A percentile compares a stretch with the other conserved stretches of the same genome.
Conservation (phyloP, 2,113 vertebrate genomes). For the Oxyruncus cristatus region DNA sequence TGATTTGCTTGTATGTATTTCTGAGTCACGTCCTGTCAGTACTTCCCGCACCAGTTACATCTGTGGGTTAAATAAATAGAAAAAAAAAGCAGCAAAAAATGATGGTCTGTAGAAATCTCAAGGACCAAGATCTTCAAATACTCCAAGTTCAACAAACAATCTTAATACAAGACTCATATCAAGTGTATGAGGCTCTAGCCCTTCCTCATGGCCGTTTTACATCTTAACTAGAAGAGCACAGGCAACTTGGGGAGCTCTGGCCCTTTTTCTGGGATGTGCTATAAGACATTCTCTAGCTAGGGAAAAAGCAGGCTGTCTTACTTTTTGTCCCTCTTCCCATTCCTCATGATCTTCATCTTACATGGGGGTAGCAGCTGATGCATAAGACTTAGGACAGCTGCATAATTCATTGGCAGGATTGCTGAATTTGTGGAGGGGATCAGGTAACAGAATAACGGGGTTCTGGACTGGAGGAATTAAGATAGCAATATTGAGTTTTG, state of each 20-base stretch:
- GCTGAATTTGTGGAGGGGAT: conserved; percentile 2
- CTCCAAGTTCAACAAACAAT: neutral
- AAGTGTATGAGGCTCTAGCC: neutral
- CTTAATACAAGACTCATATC: neutral
- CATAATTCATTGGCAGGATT: conserved; percentile 11
- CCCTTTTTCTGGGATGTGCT: neutral
- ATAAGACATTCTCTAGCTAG: neutral
- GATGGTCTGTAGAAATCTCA: neutral
- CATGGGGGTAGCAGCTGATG: neutral
- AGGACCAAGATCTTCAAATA: neutral
- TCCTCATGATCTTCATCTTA: neutral
- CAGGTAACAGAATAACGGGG: neutral
- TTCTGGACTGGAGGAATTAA: conserved; percentile 22
- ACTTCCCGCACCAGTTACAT: neutral
- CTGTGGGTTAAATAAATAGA: neutral
- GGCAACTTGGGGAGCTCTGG: neutral
- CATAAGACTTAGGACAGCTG: conserved; percentile 12
- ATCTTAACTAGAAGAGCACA: neutral
- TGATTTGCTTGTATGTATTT: neutral
- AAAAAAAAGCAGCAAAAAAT: neutral
- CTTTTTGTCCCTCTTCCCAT: neutral
- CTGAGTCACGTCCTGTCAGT: conserved; percentile 38
- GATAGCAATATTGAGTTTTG: neutral
- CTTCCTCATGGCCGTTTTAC: neutral
- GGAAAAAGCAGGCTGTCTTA: neutral